Conservation (phyloP, 92 coral and sea anemone species). For the Heliopora coerulea region DNA sequence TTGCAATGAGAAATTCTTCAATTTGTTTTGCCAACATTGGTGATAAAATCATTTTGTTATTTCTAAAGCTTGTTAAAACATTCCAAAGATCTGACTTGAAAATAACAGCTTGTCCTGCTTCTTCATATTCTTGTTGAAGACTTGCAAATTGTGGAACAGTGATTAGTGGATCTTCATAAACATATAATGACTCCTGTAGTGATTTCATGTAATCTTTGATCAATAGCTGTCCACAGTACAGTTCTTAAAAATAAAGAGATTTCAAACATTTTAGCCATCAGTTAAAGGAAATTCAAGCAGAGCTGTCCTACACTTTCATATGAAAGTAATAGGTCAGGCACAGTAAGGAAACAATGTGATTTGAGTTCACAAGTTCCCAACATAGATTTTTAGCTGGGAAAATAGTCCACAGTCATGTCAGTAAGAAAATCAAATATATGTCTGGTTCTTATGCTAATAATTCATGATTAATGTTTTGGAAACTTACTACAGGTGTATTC, state of each 20-base stretch:
- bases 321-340: too few species aligned
- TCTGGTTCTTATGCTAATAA: too few species aligned
- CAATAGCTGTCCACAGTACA: conserved; percentile 60
- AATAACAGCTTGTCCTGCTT: conserved; percentile 50
- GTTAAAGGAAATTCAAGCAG: too few species aligned
- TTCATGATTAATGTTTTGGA: too few species aligned
- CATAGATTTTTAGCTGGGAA: too few species aligned
- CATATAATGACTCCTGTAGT: conserved; percentile 46
- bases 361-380: too few species aligned
- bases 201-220: conserved; percentile 56
- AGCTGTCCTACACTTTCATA: too few species aligned
- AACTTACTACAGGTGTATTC: too few species aligned
- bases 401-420: too few species aligned
- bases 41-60: neutral
- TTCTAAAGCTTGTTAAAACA: conserved; percentile 1
- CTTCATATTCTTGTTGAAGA: conserved; percentile 63
- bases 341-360: too few species aligned
- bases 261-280: too few species aligned
- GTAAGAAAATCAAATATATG: too few species aligned
- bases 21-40: conserved; percentile 1
- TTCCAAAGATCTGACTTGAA: conserved; percentile 1
- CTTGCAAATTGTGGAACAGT: conserved; percentile 63
- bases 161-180: conserved; percentile 55
- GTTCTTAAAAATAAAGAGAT: conserved; percentile 57
- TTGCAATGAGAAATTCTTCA: conserved; percentile 8